Evolutionary conservation across 2,113 vertebrate species (phyloP), one percentile per base, ranked within the genome.

Genomic region (Hippocampus guttulatus): DNA sequence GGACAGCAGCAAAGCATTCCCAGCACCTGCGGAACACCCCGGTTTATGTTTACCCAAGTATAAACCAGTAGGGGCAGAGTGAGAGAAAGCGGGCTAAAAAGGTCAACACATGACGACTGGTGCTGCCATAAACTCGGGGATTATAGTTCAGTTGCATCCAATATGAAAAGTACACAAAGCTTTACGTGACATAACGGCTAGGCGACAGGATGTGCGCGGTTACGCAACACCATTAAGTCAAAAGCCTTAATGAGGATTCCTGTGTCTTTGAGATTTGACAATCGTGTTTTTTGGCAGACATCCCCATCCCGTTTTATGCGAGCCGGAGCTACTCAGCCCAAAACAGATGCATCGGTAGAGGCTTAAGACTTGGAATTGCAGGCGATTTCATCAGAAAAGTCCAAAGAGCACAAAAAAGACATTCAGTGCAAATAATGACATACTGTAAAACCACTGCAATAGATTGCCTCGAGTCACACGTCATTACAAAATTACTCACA

Each of bases 121-220:
- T 5, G 54, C 45, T 60, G 67, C 61, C 71, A 73, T 64, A 66
- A 62, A 73, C 74, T 77, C 38, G 65, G 47, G 75, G 89, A 90
- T 91, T 90, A 87, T 27, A 64, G 57, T 58, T 68, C 57, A 0
- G 60, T 67, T 70, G 70, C 77, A 84, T 75, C 74, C 73, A 73
- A 84, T 88, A 82, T 71, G 67, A 82, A 78, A 84, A 82, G 77
- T 80, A 85, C 78, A 75, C 71, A 82, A 74, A 83, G 83, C 79
- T 86, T 76, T 69, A 80, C 2, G 11, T 89, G 86, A 91, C 88
- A 85, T 87, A 88, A 90, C 77, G 61, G 76, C 65, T 12, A 49
- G 49, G 60, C 73, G 20, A 54, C 6, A 43, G 69, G 77, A 81
- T 75, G 64, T 30, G 58, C 41, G 25, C 65, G 3, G 75, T 90